Conservation (phyloP, 2,888 invertebrate species). For the Nephrocerus scutellatus region DNA sequence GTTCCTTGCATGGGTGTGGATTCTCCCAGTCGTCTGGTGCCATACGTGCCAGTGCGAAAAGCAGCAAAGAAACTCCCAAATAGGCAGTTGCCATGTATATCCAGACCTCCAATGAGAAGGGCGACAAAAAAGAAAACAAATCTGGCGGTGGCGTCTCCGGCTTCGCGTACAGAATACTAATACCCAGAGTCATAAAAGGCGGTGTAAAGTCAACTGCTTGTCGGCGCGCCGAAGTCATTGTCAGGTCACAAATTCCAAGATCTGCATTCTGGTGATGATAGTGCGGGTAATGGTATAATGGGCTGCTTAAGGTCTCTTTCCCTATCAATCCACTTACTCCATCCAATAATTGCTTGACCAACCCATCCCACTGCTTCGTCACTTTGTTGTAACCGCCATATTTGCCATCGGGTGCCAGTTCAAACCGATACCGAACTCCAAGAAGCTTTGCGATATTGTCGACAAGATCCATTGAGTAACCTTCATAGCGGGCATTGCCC, state of each 20-base stretch:
- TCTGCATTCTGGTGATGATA: constrained; percentile 69
- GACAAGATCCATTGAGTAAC: constrained; percentile 87
- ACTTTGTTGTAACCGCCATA: constrained; percentile 64
- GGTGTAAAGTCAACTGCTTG: constrained; percentile 88
- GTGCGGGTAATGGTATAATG: constrained; percentile 24
- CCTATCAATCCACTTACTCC: constrained; percentile 51
- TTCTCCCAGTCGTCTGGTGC: constrained; percentile 91
- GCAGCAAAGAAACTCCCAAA: constrained; percentile 72
- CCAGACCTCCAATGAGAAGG: constrained; percentile 84
- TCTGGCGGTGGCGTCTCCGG: constrained; percentile 67
- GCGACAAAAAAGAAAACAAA: constrained; percentile 83
- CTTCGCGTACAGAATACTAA: constrained; percentile 80
- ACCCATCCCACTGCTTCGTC: constrained; percentile 71
- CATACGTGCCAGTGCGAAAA: constrained; percentile 74
- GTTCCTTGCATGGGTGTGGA: constrained; percentile 83
- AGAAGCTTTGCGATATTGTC: constrained; percentile 66
- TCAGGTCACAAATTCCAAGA: constrained; percentile 90
- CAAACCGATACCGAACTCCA: constrained; percentile 63
- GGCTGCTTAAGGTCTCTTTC: background rate
- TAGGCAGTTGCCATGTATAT: constrained; percentile 85
- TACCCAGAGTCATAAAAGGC: constrained; percentile 96
- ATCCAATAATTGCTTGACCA: constrained; percentile 67
- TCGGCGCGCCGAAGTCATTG: constrained; percentile 87
- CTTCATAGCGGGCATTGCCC: constrained; percentile 76
- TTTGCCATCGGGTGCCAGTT: constrained; percentile 62